Evolutionary conservation across 2,113 vertebrate genomes (phyloP).

Genomic region (Aegotheles bennettii): DNA sequence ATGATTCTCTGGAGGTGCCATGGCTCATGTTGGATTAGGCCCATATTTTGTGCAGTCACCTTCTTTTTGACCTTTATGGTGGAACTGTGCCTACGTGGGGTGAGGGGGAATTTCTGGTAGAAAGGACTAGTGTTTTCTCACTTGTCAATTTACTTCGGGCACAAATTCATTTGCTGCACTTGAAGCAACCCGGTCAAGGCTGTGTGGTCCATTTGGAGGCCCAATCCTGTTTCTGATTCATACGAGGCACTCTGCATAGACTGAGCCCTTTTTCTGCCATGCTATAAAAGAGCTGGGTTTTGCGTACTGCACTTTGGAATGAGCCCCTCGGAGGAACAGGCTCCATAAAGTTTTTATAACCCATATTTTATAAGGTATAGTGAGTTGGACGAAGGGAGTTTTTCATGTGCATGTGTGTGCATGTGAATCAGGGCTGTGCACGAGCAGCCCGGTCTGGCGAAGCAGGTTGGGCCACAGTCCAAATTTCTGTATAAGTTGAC

Average conservation of each 20-base stretch:
- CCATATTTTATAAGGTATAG: constrained; percentile 66
- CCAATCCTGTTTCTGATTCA: background rate
- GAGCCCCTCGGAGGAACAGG: constrained; percentile 58
- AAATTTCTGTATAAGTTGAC: background rate
- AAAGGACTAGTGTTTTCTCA: background rate
- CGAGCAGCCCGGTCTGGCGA: background rate
- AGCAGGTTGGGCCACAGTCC: background rate
- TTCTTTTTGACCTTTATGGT: background rate
- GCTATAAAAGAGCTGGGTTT: constrained; percentile 31
- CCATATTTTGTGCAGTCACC: fast-evolving
- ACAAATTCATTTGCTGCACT: background rate
- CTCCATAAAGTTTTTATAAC: constrained; percentile 73
- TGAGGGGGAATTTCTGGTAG: background rate
- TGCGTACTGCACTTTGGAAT: constrained; percentile 45
- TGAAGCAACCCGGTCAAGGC: background rate
- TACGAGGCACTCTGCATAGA: background rate
- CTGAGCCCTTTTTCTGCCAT: background rate
- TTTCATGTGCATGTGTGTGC: background rate
- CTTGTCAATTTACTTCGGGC: background rate
- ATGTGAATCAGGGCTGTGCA: background rate
- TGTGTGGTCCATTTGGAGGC: constrained; percentile 45
- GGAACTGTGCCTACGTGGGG: background rate
- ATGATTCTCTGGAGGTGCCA: fast-evolving
- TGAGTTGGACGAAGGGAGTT: constrained; percentile 22
- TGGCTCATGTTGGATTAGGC: fast-evolving